phyloP scores from a whole-genome alignment of 2,113 vertebrate species.

The Herpetotheres cachinnans region DNA sequence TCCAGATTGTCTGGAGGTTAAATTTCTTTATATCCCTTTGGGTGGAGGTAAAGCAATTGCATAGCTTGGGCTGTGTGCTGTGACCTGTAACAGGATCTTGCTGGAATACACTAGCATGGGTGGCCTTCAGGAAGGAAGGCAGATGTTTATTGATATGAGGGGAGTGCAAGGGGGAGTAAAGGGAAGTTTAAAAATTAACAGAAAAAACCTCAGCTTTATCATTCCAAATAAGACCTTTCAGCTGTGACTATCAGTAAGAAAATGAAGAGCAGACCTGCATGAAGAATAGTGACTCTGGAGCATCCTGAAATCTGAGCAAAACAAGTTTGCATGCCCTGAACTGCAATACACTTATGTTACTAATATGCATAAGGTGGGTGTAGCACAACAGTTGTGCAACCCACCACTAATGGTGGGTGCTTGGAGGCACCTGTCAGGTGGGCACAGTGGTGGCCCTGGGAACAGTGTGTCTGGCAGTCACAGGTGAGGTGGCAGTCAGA shows the following conservation, averaged over 20 bases:
- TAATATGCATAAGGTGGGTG: background rate
- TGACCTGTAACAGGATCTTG: constrained; percentile 57
- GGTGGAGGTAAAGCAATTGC: constrained; percentile 7
- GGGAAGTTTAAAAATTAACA: constrained; percentile 66
- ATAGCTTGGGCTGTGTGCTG: constrained; percentile 6
- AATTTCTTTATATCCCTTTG: constrained; percentile 43
- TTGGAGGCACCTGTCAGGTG: background rate
- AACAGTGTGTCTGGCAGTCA: background rate
- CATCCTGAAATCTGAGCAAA: background rate
- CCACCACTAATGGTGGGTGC: rapidly evolving
- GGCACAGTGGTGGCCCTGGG: background rate
- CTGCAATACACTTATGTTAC: background rate
- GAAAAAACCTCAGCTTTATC: background rate
- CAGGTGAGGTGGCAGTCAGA: background rate
- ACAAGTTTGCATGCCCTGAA: background rate
- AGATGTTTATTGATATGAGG: constrained; percentile 3
- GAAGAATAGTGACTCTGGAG: background rate
- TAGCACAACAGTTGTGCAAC: background rate
- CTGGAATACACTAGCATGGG: constrained; percentile 51
- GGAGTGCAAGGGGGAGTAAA: background rate
- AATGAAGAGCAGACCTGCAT: background rate
- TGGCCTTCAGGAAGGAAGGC: constrained; percentile 25
- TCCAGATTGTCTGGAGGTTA: constrained; percentile 55
- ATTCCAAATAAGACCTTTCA: constrained; percentile 27
- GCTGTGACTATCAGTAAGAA: constrained; percentile 1